Percentiles rank a stretch among this genome's conserved stretches.
Evolutionary conservation across 2,113 vertebrate genomes (phyloP).

Genomic region (Rhabdomys dilectus): DNA sequence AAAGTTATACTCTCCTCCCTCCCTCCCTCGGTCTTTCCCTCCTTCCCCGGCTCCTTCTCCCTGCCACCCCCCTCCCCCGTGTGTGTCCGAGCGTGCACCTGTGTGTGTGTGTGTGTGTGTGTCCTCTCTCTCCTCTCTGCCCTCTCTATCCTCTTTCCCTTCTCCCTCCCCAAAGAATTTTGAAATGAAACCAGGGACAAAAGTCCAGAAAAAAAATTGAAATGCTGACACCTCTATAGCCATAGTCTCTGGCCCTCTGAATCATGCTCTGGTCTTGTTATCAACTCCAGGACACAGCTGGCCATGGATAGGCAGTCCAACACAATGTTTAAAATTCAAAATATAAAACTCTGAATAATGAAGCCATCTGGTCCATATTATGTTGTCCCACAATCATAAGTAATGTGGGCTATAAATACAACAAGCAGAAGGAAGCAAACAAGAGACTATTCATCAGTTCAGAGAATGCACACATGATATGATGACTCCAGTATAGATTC

Average conservation of each 20-base stretch:
- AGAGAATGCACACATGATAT: conserved; percentile 64
- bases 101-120: no score
- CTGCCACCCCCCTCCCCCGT: no score
- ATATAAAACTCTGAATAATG: conserved; percentile 76
- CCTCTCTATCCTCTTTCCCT: not conserved
- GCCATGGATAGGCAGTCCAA: conserved; percentile 57
- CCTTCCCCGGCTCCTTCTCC: not conserved
- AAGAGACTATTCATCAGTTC: conserved; percentile 77
- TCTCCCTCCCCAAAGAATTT: not conserved
- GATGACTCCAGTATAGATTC: conserved; percentile 78
- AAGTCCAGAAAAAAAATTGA: not conserved
- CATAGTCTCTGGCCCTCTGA: conserved; percentile 45
- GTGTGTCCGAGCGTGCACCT: no score
- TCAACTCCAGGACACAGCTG: conserved; percentile 75
- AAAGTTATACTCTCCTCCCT: not conserved
- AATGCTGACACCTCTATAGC: conserved; percentile 4
- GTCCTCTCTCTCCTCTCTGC: no score
- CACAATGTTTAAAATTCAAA: conserved; percentile 77
- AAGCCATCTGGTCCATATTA: conserved; percentile 81
- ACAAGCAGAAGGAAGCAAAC: conserved; percentile 77
- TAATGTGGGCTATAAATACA: conserved; percentile 83
- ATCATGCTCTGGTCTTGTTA: not conserved
- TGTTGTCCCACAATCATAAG: conserved; percentile 80
- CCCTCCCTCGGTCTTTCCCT: fast-evolving
- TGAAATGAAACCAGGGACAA: conserved; percentile 10